A percentile compares a stretch with the other conserved stretches of the same genome.
These are phyloP conservation scores for Gorsachius goisagi DNA, from an alignment of 2,113 vertebrate genomes.

Conservation along the genomic window DNA sequence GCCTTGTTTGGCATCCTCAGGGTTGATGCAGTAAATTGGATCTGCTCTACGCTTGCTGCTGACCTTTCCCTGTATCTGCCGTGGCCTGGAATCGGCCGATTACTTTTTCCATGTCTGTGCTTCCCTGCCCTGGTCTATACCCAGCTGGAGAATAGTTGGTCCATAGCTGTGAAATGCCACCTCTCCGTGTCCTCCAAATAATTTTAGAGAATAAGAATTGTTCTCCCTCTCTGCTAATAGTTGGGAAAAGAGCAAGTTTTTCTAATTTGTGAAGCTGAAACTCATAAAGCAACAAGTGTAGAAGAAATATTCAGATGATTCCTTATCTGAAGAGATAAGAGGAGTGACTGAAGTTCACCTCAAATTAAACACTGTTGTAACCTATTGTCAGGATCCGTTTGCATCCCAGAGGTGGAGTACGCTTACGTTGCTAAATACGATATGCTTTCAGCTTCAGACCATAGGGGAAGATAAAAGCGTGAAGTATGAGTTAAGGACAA, in stretches of 20 bases:
- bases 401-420: neutral
- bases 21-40: neutral
- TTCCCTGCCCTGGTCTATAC: neutral
- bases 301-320: neutral
- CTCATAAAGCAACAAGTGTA: neutral
- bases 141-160: neutral
- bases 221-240: neutral
- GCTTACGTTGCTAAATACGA: neutral
- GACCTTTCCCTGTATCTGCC: neutral
- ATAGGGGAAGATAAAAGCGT: neutral
- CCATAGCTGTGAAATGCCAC: neutral
- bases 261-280: neutral
- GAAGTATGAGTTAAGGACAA: neutral
- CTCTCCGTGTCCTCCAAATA: neutral
- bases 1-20: neutral
- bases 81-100: neutral
- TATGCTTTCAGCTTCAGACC: neutral
- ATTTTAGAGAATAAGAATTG: neutral
- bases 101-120: neutral
- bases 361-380: neutral
- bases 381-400: neutral
- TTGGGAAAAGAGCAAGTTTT: neutral
- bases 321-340: neutral
- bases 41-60: fast-evolving
- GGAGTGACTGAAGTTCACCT: neutral